Conservation (phyloP, 2,888 invertebrate species). For the Tubulanus polymorphus region DNA sequence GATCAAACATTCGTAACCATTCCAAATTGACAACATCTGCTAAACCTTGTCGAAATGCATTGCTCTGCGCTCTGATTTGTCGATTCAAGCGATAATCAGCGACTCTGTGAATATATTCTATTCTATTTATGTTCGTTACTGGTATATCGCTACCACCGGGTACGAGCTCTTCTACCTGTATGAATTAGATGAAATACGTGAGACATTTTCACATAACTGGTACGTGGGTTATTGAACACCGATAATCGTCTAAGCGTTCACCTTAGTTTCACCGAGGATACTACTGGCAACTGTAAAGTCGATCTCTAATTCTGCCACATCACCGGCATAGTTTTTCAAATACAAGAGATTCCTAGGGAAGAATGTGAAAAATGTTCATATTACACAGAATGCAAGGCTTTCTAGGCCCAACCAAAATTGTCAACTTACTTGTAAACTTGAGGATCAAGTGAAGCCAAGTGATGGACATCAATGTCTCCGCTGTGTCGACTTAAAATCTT, state of each 20-base stretch:
- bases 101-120: slow-evolving; percentile 94
- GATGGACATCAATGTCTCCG: slow-evolving; percentile 79
- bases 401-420: background rate
- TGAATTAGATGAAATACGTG: too few species aligned
- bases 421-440: slow-evolving; percentile 67
- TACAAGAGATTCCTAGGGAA: slow-evolving; percentile 71
- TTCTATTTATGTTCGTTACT: slow-evolving; percentile 86
- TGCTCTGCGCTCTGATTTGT: slow-evolving; percentile 77
- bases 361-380: slow-evolving; percentile 1
- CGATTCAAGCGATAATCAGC: slow-evolving; percentile 92
- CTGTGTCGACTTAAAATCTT: slow-evolving; percentile 67
- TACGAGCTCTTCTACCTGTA: slow-evolving; percentile 76
- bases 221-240: too few species aligned
- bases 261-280: slow-evolving; percentile 82
- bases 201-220: too few species aligned
- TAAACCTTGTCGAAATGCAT: slow-evolving; percentile 83
- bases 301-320: slow-evolving; percentile 76
- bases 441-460: slow-evolving; percentile 88
- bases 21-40: slow-evolving; percentile 85
- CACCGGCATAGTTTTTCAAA: slow-evolving; percentile 78
- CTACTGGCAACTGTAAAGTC: slow-evolving; percentile 90
- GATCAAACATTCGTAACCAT: slow-evolving; percentile 92
- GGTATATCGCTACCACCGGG: slow-evolving; percentile 83
- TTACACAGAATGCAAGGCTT: background rate
- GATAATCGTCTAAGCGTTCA: too few species aligned